Evolutionary conservation across 2,113 vertebrate genomes (phyloP).

Genomic region (Cyprinodon tularosa): DNA sequence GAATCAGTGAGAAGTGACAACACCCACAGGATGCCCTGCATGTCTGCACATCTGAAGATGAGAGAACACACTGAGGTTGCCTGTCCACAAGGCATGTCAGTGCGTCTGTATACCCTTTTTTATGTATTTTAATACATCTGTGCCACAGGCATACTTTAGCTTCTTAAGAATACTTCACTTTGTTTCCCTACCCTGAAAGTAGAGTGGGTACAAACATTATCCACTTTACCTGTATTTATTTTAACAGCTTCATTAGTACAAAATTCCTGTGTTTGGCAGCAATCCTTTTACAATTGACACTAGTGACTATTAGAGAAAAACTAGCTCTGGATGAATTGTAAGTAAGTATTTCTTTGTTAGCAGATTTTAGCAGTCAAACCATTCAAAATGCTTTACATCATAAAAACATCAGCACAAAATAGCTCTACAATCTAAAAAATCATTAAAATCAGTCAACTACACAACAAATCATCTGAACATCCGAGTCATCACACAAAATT

Average conservation of each 20-base stretch:
- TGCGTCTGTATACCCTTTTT: slow-evolving; percentile 39
- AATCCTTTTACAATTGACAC: slow-evolving; percentile 34
- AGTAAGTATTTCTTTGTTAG: no score
- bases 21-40: slow-evolving; percentile 21
- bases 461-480: no score
- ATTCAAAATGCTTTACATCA: no score
- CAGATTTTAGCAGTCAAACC: no score
- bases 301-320: slow-evolving; percentile 47
- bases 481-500: no score
- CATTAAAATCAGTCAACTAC: no score
- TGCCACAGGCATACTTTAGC: slow-evolving; percentile 32
- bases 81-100: slow-evolving; percentile 16
- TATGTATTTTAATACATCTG: slow-evolving; percentile 23
- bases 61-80: slow-evolving; percentile 30
- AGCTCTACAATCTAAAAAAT: no score
- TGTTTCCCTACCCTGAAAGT: slow-evolving; percentile 17
- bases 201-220: slow-evolving; percentile 39
- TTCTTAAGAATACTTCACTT: slow-evolving; percentile 23
- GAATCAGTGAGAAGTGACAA: slow-evolving; percentile 34
- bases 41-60: slow-evolving; percentile 27
- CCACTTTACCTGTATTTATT: slow-evolving; percentile 40
- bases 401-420: no score
- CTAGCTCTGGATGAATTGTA: slow-evolving; percentile 27
- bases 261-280: slow-evolving; percentile 46
- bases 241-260: slow-evolving; percentile 58